These are phyloP conservation scores for Lepisosteus oculatus DNA, from an alignment of 2,113 vertebrate genomes.

Conservation along the genomic window DNA sequence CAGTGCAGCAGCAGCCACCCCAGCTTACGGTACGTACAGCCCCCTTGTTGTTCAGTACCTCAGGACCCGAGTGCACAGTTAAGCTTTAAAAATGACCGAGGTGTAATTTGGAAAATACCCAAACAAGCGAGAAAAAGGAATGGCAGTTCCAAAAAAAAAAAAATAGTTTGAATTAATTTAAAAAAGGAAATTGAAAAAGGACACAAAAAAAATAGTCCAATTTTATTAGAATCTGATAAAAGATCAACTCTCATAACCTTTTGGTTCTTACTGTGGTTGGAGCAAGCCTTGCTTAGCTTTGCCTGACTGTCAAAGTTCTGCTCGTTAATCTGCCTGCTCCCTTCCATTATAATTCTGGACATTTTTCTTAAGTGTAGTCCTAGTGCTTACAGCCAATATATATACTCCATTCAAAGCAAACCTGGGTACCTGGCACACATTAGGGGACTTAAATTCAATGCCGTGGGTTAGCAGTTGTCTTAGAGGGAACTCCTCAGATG, in stretches of 20 bases:
- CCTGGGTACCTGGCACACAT: conserved; percentile 33
- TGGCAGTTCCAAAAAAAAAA: conserved; percentile 35
- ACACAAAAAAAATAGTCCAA: background rate
- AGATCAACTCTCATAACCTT: conserved; percentile 62
- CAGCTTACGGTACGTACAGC: conserved; percentile 89
- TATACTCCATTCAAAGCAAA: conserved; percentile 79
- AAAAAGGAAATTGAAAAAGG: background rate
- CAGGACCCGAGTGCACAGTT: background rate
- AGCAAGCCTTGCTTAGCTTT: conserved; percentile 75
- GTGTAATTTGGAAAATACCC: conserved; percentile 3
- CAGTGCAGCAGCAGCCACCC: conserved; percentile 82
- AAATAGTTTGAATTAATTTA: background rate
- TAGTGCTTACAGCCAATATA: conserved; percentile 64
- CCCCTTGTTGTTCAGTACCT: conserved; percentile 13
- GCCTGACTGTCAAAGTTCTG: conserved; percentile 71
- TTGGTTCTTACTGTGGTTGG: conserved; percentile 76
- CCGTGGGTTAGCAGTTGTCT: background rate
- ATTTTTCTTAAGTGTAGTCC: conserved; percentile 55
- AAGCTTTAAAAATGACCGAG: conserved; percentile 7
- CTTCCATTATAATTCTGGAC: conserved; percentile 57
- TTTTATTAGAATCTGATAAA: conserved; percentile 16
- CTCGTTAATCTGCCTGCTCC: conserved; percentile 76
- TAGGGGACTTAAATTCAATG: background rate
- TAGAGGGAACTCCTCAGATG: no score
- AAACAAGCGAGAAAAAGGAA: background rate